Evolutionary conservation across 2,797 vertebrate species (phyloP).

Genomic region (Pampus argenteus): DNA sequence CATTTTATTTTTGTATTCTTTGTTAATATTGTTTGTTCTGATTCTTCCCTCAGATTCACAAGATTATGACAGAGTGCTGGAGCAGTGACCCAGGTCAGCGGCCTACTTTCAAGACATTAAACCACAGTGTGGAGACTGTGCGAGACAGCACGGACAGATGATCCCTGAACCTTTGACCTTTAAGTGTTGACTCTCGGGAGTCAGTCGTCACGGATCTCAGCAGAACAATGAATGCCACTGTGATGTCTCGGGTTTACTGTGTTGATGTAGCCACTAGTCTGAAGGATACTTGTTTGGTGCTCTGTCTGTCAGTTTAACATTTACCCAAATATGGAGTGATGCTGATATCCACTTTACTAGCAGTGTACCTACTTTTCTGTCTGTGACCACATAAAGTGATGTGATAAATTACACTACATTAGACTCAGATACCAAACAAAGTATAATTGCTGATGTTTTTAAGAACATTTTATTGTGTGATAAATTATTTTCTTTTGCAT

Average conservation of each 20-base stretch:
- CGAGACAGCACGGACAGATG: slow-evolving; percentile 86
- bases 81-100: slow-evolving; percentile 84
- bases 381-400: neutral
- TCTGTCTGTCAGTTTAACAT: neutral
- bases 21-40: neutral
- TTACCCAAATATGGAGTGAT: neutral
- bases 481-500: neutral
- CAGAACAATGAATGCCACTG: slow-evolving; percentile 3
- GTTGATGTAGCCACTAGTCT: neutral
- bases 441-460: neutral
- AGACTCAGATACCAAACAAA: neutral
- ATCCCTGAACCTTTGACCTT: slow-evolving; percentile 35
- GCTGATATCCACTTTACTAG: neutral
- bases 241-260: neutral
- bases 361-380: neutral
- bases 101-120: slow-evolving; percentile 89
- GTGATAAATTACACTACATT: slow-evolving; percentile 51
- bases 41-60: slow-evolving; percentile 84
- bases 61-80: slow-evolving; percentile 95
- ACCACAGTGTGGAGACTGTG: slow-evolving; percentile 86
- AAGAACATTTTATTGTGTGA: slow-evolving; percentile 1
- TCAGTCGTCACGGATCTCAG: slow-evolving; percentile 2
- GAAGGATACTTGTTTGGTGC: neutral
- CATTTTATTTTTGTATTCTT: neutral
- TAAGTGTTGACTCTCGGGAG: neutral